phyloP scores from a whole-genome alignment of 2,113 vertebrate species.

The Antechinus flavipes region DNA sequence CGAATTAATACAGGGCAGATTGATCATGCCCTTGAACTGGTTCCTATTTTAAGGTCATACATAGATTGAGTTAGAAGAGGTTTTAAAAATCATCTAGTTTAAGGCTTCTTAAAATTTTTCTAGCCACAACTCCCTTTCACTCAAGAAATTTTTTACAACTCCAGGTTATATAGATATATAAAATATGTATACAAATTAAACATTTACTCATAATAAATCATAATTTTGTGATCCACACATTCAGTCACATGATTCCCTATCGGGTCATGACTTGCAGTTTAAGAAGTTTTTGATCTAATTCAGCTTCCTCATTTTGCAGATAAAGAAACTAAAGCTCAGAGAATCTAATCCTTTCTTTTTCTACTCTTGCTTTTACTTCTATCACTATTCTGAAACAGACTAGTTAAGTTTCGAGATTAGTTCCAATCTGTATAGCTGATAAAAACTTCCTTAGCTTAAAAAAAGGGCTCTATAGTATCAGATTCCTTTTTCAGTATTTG shows the following conservation, averaged over 20 bases:
- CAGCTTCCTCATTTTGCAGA: background rate
- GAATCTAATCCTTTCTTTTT: background rate
- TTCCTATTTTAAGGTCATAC: background rate
- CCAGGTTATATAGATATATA: too few relatives aligned
- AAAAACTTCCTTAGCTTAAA: background rate
- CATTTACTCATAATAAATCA: too few relatives aligned
- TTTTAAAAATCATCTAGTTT: background rate
- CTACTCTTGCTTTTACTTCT: background rate
- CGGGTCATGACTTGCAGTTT: too few relatives aligned
- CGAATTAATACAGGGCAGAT: background rate
- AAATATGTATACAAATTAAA: too few relatives aligned
- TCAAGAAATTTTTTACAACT: too few relatives aligned
- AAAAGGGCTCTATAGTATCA: background rate
- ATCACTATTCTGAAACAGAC: background rate
- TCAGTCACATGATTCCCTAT: too few relatives aligned
- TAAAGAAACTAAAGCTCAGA: background rate
- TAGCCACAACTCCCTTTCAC: too few relatives aligned
- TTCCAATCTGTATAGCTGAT: background rate
- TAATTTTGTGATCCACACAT: too few relatives aligned
- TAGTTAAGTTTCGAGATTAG: background rate
- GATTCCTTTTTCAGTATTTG: background rate
- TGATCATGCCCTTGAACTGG: background rate
- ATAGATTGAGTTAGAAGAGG: background rate
- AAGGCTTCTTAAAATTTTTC: too few relatives aligned
- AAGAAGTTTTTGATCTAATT: background rate